Percentiles rank a stretch among this genome's conserved stretches.
Conservation (phyloP, 2,888 invertebrate genomes). For the Clostera curtula region DNA sequence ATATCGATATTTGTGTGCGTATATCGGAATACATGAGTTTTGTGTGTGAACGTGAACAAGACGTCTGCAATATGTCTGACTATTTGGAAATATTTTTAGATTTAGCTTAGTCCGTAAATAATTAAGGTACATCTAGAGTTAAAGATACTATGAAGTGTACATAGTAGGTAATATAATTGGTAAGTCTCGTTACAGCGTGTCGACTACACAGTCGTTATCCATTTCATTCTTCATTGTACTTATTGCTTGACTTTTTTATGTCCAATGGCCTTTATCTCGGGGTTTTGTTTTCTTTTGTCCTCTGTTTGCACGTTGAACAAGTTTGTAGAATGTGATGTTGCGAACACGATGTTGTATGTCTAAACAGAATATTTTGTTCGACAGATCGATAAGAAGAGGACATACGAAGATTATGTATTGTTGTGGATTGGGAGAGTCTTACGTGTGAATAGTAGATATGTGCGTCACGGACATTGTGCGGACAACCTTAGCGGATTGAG, state of each 20-base stretch:
- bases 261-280: constrained; percentile 71
- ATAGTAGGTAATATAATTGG: constrained; percentile 52
- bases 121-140: constrained; percentile 38
- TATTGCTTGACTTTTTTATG: constrained; percentile 66
- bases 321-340: constrained; percentile 48
- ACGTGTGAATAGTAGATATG: constrained; percentile 60
- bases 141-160: constrained; percentile 56
- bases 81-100: constrained; percentile 74
- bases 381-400: constrained; percentile 69
- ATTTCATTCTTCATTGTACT: constrained; percentile 45
- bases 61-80: constrained; percentile 75
- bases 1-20: constrained; percentile 39
- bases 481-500: constrained; percentile 42
- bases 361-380: constrained; percentile 56
- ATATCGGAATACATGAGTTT: constrained; percentile 47
- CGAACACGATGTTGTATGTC: constrained; percentile 42
- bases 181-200: constrained; percentile 33
- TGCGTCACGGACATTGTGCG: constrained; percentile 55
- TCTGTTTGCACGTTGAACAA: constrained; percentile 54
- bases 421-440: constrained; percentile 49
- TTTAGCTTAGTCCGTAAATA: constrained; percentile 52
- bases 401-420: constrained; percentile 57
- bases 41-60: constrained; percentile 57
- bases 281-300: constrained; percentile 74
- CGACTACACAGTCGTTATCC: constrained; percentile 28